These are phyloP conservation scores for Neuroscelio doddi DNA, from an alignment of 2,888 invertebrate species.

Conservation along the genomic window DNA sequence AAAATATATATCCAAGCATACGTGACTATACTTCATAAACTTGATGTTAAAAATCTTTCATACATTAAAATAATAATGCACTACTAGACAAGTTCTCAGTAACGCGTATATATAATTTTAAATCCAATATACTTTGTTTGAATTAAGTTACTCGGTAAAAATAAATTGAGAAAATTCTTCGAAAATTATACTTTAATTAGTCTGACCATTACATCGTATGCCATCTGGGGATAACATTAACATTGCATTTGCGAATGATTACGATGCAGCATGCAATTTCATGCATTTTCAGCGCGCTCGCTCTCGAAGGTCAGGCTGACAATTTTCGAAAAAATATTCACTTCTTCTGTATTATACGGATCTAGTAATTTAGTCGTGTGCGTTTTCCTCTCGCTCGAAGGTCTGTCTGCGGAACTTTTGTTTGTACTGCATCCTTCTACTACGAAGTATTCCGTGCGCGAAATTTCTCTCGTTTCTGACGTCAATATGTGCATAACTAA, in stretches of 20 bases:
- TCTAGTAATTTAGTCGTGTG: conserved; percentile 4
- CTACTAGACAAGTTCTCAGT: too few relatives aligned
- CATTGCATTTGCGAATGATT: conserved; percentile 16
- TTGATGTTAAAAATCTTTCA: too few relatives aligned
- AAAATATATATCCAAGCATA: too few relatives aligned
- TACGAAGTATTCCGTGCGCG: too few relatives aligned
- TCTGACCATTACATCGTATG: conserved; percentile 24
- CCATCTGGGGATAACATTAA: conserved; percentile 23
- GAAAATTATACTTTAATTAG: conserved; percentile 35
- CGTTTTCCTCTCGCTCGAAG: not conserved
- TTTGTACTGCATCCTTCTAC: not conserved
- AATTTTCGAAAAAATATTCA: conserved; percentile 24
- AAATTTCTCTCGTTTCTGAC: too few relatives aligned
- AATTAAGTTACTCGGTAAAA: too few relatives aligned
- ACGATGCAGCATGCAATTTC: conserved; percentile 23
- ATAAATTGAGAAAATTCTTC: conserved; percentile 8
- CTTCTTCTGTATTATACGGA: conserved; percentile 7
- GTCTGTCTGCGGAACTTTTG: not conserved
- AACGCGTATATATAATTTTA: too few relatives aligned
- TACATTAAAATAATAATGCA: too few relatives aligned
- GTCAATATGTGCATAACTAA: too few relatives aligned
- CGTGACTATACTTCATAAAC: too few relatives aligned
- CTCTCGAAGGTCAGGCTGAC: conserved; percentile 20
- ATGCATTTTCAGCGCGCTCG: conserved; percentile 21
- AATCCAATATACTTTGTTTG: too few relatives aligned